Base-by-base conservation (phyloP, 2,888 invertebrate genomes). In the Geophilus truncorum region DNA sequence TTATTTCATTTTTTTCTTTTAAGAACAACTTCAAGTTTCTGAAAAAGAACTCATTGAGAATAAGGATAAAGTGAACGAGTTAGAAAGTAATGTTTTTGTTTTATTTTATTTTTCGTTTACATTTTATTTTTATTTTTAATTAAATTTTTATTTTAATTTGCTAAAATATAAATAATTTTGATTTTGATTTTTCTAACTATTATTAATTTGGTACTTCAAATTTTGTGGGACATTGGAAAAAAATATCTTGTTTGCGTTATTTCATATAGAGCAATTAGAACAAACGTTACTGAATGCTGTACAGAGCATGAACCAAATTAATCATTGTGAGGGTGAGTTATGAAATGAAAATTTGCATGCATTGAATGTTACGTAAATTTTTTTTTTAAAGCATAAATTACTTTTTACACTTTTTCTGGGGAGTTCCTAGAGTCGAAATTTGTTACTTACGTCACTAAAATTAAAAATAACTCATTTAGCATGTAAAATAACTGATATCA, bases 281-380 rank as follows among this genome's bases (percentile, higher is more conserved):
- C 83, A 85, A 77, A 86, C 86, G 5, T 84, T 85, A 81, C 80
- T 84, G 36, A 85, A 86, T 80, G 85, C 85, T n/a, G 84, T 77
- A 30, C 83, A 76, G 85, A 85, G 80, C 84, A 85, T 86, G 86
- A 87, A 85, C 84, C 85, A 85, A 85, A 86, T 87, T 86, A 85
- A 77, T 34, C 76, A 80, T 32, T 79, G 77, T 25, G 81, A 81
- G 80, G 81, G 81, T 81, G 80, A 81, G 81, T 81, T 81, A 25
- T 80, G 70, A 70, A 70, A 25, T 23, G 70, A 70, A 70, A 70
- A 70, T 25, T 70, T 70, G 70, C 70, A 70, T 70, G 70, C 25
- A 70, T 9, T 51, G 51, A 51, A 51, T 51, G 51, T 51, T 40
- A 51, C 15, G 51, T 51, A 51, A 51, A n/a, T 45, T 15, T 45